Base-by-base conservation (phyloP, 2,797 vertebrate species). In the Pyrocephalus nanus region DNA sequence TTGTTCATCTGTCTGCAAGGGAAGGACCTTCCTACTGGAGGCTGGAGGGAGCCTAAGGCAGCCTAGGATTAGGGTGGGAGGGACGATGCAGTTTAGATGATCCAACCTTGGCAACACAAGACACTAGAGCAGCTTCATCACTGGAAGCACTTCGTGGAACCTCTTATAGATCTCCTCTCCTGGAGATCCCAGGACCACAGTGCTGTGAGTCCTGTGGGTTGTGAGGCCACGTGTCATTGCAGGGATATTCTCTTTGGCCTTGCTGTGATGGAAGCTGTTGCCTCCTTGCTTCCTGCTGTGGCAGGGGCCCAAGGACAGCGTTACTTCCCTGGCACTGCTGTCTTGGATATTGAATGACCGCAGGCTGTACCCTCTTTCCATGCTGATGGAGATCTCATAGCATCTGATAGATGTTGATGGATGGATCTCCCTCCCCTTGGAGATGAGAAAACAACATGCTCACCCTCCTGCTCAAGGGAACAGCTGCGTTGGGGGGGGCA, bases 401-500 rank as follows among this genome's bases (percentile, higher is more conserved):
- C 89, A 92, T 86, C 80, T 92, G 94, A 67, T 81, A 84, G 74
- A 73, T 75, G 66, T 80, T 95, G 95, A 94, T 93, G 73, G 89
- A 92, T 95, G 73, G 58, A 34, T 88, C 62, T 92, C 78, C 62
- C 42, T 76, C 14, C 54, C 65, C 55, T 62, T 84, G 62, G 82
- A 94, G 76, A 78, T 73, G 74, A 70, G 85, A 70, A 91, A 92
- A 86, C 89, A 92, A 87, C 73, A 71, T 94, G 81, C 70, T 77
- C 66, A 27, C 48, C 6, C 42, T 53, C 5, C 65, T 75, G 67
- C 69, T 84, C 14, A 26, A 78, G 50, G 66, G 82, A 95, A 84
- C 92, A 96, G 95, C 95, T 96, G 90, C 3, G 0, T 0, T 54
- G 32, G 8, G 15, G 6, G 43, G 53, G 27, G 25, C 6, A 4